A percentile compares a stretch with the other conserved stretches of the same genome.
These are phyloP conservation scores for Zalophus californianus DNA, from an alignment of 2,797 vertebrate species.

Conservation along the genomic window DNA sequence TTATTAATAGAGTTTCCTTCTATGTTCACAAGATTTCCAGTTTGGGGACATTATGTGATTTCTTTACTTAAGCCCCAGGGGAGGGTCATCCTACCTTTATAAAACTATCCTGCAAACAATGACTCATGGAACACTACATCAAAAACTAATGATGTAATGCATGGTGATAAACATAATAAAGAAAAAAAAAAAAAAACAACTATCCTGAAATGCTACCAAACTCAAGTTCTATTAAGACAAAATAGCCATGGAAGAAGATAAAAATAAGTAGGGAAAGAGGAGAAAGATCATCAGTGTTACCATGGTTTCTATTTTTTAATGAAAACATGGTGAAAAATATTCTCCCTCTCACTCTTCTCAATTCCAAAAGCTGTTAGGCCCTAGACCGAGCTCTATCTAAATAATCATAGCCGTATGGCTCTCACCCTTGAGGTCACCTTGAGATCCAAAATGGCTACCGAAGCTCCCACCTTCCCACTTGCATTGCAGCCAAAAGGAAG, in stretches of 20 bases:
- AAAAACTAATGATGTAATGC: too few relatives aligned
- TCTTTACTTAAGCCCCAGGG: neutral
- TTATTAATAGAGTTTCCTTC: neutral
- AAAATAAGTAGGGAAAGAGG: neutral
- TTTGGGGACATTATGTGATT: neutral
- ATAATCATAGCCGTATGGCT: rapidly evolving
- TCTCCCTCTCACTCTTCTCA: neutral
- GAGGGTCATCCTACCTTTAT: neutral
- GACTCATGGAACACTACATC: too few relatives aligned
- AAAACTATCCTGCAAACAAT: neutral
- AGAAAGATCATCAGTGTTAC: neutral
- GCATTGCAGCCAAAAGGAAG: neutral
- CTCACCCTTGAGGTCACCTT: neutral
- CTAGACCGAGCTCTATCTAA: neutral
- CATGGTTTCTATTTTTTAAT: neutral
- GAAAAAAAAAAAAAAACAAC: neutral
- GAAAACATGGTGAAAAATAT: neutral
- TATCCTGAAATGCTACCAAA: neutral
- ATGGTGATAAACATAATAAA: too few relatives aligned
- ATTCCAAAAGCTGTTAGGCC: neutral
- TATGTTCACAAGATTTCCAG: neutral
- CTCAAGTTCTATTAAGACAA: neutral
- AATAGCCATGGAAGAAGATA: neutral
- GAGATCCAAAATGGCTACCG: neutral
- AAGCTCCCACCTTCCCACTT: neutral